phyloP scores from a whole-genome alignment of 2,888 invertebrate species.

The Caenorhabditis sp. region DNA sequence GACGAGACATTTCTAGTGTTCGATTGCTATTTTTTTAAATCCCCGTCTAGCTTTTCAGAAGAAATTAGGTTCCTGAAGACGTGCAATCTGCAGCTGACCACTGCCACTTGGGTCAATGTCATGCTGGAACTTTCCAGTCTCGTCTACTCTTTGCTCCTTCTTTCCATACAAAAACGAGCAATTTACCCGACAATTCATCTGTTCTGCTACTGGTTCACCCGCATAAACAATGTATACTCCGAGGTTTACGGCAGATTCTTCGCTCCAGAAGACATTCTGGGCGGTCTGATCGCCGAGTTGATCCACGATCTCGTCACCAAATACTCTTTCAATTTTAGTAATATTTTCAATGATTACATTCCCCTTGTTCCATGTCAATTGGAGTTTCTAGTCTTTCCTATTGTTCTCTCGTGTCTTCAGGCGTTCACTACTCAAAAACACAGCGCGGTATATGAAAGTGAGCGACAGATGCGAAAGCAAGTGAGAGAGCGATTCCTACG shows the following conservation, averaged over 20 bases:
- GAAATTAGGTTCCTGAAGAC: slow-evolving; percentile 16
- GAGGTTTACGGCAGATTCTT: slow-evolving; percentile 13
- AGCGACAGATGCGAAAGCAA: slow-evolving; percentile 32
- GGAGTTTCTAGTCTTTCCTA: slow-evolving; percentile 3
- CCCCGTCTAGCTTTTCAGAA: slow-evolving; percentile 15
- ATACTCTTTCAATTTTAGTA: background rate
- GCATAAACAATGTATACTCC: background rate
- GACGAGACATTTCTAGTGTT: slow-evolving; percentile 4
- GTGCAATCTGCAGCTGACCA: slow-evolving; percentile 25
- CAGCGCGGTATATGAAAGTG: slow-evolving; percentile 2
- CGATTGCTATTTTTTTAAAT: background rate
- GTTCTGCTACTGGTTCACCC: background rate
- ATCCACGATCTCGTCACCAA: background rate
- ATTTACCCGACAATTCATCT: slow-evolving; percentile 21
- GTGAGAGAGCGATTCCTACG: slow-evolving; percentile 37
- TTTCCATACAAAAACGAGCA: background rate
- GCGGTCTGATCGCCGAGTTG: slow-evolving; percentile 13
- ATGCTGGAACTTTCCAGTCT: slow-evolving; percentile 4
- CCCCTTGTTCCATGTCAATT: background rate
- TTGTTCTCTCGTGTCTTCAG: slow-evolving; percentile 1
- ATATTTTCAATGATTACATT: background rate
- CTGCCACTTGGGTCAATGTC: slow-evolving; percentile 9
- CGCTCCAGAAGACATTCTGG: slow-evolving; percentile 21
- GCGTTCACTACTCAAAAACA: slow-evolving; percentile 6
- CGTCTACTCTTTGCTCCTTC: slow-evolving; percentile 17